Percentiles rank a stretch among this genome's conserved stretches.
Evolutionary conservation across 2,797 vertebrate species (phyloP).

Genomic region (Alectoris magna): DNA sequence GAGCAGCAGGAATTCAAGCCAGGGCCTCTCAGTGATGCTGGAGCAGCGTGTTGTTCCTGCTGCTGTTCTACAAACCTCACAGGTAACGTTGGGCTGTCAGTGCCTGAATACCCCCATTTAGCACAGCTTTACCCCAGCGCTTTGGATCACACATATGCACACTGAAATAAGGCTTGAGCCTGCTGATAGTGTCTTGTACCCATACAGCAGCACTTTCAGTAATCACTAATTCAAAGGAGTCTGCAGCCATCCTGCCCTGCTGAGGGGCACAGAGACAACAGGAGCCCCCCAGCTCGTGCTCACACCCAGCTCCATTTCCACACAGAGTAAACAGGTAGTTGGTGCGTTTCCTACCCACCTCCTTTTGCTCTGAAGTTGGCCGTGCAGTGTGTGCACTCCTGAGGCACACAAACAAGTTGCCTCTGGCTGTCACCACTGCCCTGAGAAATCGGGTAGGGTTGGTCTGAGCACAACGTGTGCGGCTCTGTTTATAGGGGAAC

Average conservation of each 20-base stretch:
- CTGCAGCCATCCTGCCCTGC: not conserved
- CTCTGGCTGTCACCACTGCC: not conserved
- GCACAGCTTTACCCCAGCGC: not conserved
- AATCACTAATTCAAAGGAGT: accelerated
- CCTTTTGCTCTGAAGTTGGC: not conserved
- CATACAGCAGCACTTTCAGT: accelerated
- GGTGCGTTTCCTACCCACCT: not conserved
- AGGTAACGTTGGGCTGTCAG: not conserved
- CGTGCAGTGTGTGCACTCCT: not conserved
- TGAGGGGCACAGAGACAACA: accelerated
- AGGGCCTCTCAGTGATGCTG: constrained; percentile 24
- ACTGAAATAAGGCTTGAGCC: not conserved
- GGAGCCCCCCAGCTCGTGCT: not conserved
- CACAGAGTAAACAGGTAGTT: constrained; percentile 2
- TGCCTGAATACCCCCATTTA: constrained; percentile 28
- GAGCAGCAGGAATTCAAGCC: constrained; percentile 51
- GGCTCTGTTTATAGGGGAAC: too few relatives aligned
- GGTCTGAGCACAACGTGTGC: accelerated
- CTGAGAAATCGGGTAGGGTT: not conserved
- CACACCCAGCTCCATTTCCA: not conserved
- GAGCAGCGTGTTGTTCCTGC: not conserved
- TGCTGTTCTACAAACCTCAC: not conserved
- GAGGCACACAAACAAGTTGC: not conserved
- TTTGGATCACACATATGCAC: not conserved
- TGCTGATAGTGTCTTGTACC: not conserved